Base-by-base conservation (phyloP, 2,888 invertebrate species). In the Drosophila ezoana region DNA sequence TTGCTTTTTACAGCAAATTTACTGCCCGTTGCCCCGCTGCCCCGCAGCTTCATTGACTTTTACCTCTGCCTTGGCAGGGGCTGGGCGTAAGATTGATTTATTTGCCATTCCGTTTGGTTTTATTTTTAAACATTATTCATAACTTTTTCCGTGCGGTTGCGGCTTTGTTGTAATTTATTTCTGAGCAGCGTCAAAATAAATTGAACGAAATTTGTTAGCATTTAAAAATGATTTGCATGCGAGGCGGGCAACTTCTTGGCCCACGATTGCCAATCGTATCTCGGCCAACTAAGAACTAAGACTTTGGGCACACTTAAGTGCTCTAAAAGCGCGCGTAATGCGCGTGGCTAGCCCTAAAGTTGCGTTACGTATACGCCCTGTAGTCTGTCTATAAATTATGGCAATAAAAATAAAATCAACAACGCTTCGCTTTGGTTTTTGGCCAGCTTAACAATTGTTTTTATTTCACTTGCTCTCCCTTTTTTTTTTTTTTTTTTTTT, bases 171-270 rank as follows among this genome's bases (percentile, higher is more conserved):
- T 87, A 87, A 84, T 86, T 87, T 85, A 84, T 84, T 77, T 85
- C 68, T 48, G 63, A 62, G 62, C 47, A 70, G 65, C 66, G 40
- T 52, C 33, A 80, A 79, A 28, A 79, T 81, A 88, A 85, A 85
- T 88, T 88, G 84, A 49, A 48, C 75, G 81, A 86, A 83, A 86
- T 86, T 86, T 87, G 87, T 86, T 74, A 84, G 89, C 89, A 89
- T 86, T 86, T 86, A 84, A 86, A 85, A 84, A 81, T 84, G 85
- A 89, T 87, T 89, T 86, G 85, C 77, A 72, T 81, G 64, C 52
- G 49, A 68, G 38, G 18, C 44, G 47, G 37, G 11, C 44, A 37
- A 60, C 61, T 38, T 45, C 43, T 41, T 32, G 1, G 28, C 28
- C 37, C n/a, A 16, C 18, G 60, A 35, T 54, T 38, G 61, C 10